A percentile compares a stretch with the other conserved stretches of the same genome.
These are phyloP conservation scores for Drosophila demipolita DNA, from an alignment of 2,888 invertebrate species.

Conservation along the genomic window DNA sequence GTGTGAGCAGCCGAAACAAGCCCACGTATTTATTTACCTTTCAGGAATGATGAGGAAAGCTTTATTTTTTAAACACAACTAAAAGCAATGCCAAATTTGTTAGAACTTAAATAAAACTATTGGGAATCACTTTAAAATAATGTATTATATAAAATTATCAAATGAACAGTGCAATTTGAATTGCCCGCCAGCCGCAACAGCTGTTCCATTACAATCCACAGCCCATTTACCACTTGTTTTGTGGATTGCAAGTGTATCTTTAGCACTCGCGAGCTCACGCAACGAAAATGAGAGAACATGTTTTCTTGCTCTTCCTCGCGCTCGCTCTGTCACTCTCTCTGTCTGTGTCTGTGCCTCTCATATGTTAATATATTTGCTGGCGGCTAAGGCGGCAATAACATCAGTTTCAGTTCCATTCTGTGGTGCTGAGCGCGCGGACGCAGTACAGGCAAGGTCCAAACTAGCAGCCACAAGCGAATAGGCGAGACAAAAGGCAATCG, in stretches of 20 bases:
- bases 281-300: conserved; percentile 36
- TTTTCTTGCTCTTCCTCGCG: conserved; percentile 15
- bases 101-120: conserved; percentile 51
- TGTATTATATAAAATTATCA: not conserved
- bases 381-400: conserved; percentile 56
- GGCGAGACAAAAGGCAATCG: conserved; percentile 22
- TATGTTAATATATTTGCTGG: conserved; percentile 49
- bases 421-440: conserved; percentile 80
- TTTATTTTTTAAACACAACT: conserved; percentile 63
- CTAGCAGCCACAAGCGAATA: conserved; percentile 16
- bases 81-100: conserved; percentile 69
- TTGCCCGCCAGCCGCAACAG: conserved; percentile 46
- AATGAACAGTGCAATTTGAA: conserved; percentile 20
- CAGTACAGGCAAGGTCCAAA: conserved; percentile 48
- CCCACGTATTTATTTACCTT: conserved; percentile 66
- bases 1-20: conserved; percentile 4
- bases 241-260: conserved; percentile 19
- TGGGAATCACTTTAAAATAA: conserved; percentile 3
- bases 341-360: conserved; percentile 14
- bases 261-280: conserved; percentile 2
- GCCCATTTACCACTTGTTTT: conserved; percentile 10
- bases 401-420: conserved; percentile 70
- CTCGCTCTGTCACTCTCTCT: conserved; percentile 3
- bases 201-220: conserved; percentile 45
- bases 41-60: conserved; percentile 59